These are phyloP conservation scores for Neodiprion virginianus DNA, from an alignment of 1,140 invertebrate species.

Conservation along the genomic window DNA sequence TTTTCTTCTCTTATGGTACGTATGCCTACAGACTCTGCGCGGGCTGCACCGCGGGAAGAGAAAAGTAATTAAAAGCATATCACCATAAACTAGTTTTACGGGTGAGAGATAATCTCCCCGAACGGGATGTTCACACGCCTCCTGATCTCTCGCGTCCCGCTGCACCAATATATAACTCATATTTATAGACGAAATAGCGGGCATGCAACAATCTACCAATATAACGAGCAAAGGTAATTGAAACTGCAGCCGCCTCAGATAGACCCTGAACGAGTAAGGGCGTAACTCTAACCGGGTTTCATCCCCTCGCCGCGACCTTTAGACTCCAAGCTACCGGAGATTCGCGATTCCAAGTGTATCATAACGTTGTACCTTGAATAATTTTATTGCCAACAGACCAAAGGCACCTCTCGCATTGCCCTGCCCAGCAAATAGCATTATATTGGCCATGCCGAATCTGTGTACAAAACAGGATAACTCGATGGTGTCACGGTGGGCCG, in stretches of 20 bases:
- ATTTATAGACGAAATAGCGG: constrained; percentile 3
- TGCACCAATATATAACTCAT: background rate
- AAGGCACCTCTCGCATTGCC: background rate
- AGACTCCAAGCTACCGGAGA: background rate
- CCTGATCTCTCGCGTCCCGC: background rate
- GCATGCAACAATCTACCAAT: background rate
- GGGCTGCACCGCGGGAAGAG: too few species aligned
- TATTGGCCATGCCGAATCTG: constrained; percentile 55
- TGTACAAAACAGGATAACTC: constrained; percentile 53
- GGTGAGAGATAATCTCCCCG: background rate
- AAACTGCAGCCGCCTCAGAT: background rate
- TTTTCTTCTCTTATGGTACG: too few species aligned
- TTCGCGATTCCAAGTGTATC: background rate
- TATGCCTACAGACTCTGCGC: too few species aligned
- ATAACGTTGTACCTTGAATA: constrained; percentile 6
- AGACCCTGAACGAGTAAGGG: background rate
- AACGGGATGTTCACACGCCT: background rate
- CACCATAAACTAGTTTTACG: constrained; percentile 3
- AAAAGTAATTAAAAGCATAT: constrained; percentile 1
- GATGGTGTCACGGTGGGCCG: constrained; percentile 49
- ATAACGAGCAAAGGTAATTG: constrained; percentile 7
- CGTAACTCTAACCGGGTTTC: background rate
- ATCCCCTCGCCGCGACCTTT: background rate
- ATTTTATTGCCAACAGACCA: constrained; percentile 7
- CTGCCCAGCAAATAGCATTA: constrained; percentile 44